Evolutionary conservation across 2,797 vertebrate genomes (phyloP).

Genomic region (Morus bassanus): DNA sequence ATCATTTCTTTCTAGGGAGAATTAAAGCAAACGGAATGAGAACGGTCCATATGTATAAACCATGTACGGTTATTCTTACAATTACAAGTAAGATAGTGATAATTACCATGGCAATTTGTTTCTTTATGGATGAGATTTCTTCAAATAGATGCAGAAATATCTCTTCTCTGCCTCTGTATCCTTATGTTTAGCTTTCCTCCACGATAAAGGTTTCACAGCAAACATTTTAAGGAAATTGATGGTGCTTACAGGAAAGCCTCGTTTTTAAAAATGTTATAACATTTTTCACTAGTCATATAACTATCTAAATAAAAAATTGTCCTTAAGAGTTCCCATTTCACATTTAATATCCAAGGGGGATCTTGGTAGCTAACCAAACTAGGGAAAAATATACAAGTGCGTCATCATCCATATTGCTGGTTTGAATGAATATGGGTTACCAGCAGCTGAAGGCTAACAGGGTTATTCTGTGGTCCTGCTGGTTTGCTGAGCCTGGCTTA

Average conservation of each 20-base stretch:
- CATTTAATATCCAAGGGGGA: neutral
- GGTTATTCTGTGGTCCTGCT: neutral
- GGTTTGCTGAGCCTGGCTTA: neutral
- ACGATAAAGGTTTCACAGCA: slow-evolving; percentile 57
- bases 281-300: neutral
- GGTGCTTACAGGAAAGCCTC: slow-evolving; percentile 47
- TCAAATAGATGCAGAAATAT: slow-evolving; percentile 66
- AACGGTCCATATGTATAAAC: slow-evolving; percentile 44
- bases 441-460: neutral
- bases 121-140: slow-evolving; percentile 67
- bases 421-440: neutral
- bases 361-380: neutral
- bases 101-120: slow-evolving; percentile 69
- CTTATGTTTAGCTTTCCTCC: slow-evolving; percentile 37
- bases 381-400: neutral
- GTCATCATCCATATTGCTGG: neutral
- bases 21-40: slow-evolving; percentile 1
- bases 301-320: neutral
- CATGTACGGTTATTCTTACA: slow-evolving; percentile 36
- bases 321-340: neutral
- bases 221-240: slow-evolving; percentile 62
- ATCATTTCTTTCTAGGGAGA: slow-evolving; percentile 50
- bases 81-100: slow-evolving; percentile 43
- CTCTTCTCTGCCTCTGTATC: slow-evolving; percentile 26
- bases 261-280: neutral